Conservation (phyloP, 2,888 invertebrate species). For the Tetragnatha montana region DNA sequence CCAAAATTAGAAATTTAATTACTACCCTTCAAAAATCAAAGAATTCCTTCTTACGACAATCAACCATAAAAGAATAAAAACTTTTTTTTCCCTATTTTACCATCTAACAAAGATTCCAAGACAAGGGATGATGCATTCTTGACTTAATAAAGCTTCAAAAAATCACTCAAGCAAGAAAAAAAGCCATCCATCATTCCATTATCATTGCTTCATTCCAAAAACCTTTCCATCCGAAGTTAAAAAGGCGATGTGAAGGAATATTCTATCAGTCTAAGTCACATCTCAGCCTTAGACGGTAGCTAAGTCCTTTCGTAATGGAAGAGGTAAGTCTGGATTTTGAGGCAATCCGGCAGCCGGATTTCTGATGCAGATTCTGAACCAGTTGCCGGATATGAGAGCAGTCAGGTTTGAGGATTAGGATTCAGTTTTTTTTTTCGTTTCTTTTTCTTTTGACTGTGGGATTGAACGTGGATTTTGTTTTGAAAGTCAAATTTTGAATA, state of each 20-base stretch:
- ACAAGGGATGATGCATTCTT: not conserved
- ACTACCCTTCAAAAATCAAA: too few relatives aligned
- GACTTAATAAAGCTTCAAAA: not conserved
- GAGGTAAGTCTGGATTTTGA: not conserved
- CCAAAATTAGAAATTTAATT: too few relatives aligned
- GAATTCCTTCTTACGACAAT: too few relatives aligned
- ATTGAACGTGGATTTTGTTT: not conserved
- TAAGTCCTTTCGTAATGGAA: not conserved
- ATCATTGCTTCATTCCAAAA: not conserved
- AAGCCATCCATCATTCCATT: not conserved
- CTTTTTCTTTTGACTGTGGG: not conserved
- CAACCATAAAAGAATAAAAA: too few relatives aligned
- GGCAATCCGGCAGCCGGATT: not conserved
- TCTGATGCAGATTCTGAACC: not conserved
- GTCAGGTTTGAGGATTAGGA: not conserved
- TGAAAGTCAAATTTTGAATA: not conserved
- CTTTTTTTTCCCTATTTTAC: too few relatives aligned
- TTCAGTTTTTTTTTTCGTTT: not conserved
- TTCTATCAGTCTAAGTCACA: not conserved
- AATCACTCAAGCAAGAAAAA: not conserved
- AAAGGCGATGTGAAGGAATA: not conserved
- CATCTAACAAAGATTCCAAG: not conserved
- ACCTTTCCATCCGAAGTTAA: not conserved
- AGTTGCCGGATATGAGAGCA: not conserved
- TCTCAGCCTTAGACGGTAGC: not conserved